These are phyloP conservation scores for Chromis chromis DNA, from an alignment of 2,797 vertebrate genomes.

Conservation along the genomic window DNA sequence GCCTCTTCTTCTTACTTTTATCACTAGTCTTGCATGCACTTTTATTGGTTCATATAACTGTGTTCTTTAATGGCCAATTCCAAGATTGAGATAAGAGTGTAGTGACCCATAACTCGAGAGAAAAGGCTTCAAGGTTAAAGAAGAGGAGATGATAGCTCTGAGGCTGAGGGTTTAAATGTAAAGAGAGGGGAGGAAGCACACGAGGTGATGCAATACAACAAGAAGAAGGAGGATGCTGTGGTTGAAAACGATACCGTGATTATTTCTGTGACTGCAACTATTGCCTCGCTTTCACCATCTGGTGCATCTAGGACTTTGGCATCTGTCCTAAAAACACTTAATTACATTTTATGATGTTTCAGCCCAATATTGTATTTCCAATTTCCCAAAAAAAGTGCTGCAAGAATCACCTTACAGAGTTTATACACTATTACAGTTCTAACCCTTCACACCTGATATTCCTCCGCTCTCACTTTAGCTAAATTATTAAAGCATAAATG, in stretches of 20 bases:
- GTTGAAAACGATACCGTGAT: slow-evolving; percentile 60
- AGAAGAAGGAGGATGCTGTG: slow-evolving; percentile 54
- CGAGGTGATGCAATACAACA: slow-evolving; percentile 26
- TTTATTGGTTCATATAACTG: slow-evolving; percentile 72
- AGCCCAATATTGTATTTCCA: slow-evolving; percentile 58
- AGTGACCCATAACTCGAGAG: slow-evolving; percentile 61
- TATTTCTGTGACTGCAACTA: slow-evolving; percentile 34
- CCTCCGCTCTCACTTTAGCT: slow-evolving; percentile 25
- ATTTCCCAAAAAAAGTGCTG: slow-evolving; percentile 61
- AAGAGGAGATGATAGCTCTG: slow-evolving; percentile 54
- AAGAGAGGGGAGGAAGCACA: slow-evolving; percentile 27
- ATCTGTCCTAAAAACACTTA: slow-evolving; percentile 27
- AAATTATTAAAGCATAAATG: slow-evolving; percentile 45
- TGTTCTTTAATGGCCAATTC: slow-evolving; percentile 69
- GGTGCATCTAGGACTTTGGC: slow-evolving; percentile 23
- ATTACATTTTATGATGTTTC: slow-evolving; percentile 64
- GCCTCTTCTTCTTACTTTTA: slow-evolving; percentile 52
- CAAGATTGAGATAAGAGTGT: slow-evolving; percentile 66
- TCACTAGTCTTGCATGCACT: slow-evolving; percentile 41
- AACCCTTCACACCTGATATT: slow-evolving; percentile 44
- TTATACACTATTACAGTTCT: slow-evolving; percentile 50
- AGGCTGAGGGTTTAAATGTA: slow-evolving; percentile 48
- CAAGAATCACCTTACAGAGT: slow-evolving; percentile 55
- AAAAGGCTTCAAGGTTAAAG: slow-evolving; percentile 71
- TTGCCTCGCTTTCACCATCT: slow-evolving; percentile 53